Evolutionary conservation across 2,113 vertebrate genomes (phyloP), one percentile per base, ranked within the genome.

Genomic region (Cervus canadensis): DNA sequence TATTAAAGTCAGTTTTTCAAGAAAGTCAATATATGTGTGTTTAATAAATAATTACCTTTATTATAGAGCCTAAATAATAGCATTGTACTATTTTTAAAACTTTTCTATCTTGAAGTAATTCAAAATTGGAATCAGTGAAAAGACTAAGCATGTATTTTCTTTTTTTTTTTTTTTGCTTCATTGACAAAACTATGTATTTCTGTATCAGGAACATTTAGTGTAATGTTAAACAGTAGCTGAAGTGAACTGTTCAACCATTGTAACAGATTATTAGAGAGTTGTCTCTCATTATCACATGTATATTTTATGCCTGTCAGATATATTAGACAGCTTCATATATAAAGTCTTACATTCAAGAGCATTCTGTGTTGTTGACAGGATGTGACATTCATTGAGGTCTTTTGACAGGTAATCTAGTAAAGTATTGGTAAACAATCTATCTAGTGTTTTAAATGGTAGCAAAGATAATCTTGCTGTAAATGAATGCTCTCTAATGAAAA

Each of bases 401-500:
- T 91, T 93, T 96, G 43, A 89, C 85, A 74, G 67, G 7, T 67
- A 57, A 90, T 45, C 36, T 78, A 57, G 19, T 79, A 64, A 40
- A 92, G n/a, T 62, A 71, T 59, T 79, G 78, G 56, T 88, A 64
- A 93, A 87, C 88, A 71, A 71, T 74, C 10, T 76, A n/a, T n/a
- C 50, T 88, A 87, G n/a, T 93, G 13, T 87, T 96, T 92, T 96
- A 89, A 96, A 45, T 96, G 67, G 10, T 33, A 94, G 81, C 54
- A 94, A 97, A 97, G 23, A 79, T 79, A 62, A 82, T 87, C 59
- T 89, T 84, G 21, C 50, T 81, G 7, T 59, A 95, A 94, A 82
- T 89, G 25, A 15, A 76, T 64, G 19, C 60, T 89, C n/a, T 86
- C 89, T 97, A 90, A 89, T 83, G 11, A 81, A 88, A 96, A 94